Base-by-base conservation (phyloP, 1,140 invertebrate genomes). In the Chymomyza costata region DNA sequence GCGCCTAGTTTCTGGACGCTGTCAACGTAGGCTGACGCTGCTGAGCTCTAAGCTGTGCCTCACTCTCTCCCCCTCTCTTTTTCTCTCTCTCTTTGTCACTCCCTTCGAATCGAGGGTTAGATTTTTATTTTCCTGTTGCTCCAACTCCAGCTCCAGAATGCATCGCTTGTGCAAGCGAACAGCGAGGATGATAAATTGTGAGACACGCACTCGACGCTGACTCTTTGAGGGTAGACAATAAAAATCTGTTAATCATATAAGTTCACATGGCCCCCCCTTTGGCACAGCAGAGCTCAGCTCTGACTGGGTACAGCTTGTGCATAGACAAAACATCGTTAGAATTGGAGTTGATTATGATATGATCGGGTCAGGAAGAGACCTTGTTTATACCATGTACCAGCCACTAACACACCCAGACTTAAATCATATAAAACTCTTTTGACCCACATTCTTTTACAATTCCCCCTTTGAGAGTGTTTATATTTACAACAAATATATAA, bases 111-210 rank as follows among this genome's bases (percentile, higher is more conserved):
- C 55, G 32, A 47, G 64, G 73, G 76, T 80, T 70, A 80, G 60
- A 70, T 65, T 65, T 50, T 58, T 31, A 62, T 55, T 63, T 65
- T 58, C 55, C 55, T 70, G 53, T 43, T 59, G 49, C 65, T 48
- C 15, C 18, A 44, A n/a, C 39, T n/a, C n/a, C n/a, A n/a, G n/a
- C n/a, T n/a, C n/a, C n/a, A n/a, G n/a, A 38, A n/a, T 43, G 18
- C 44, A n/a, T 28, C 17, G 15, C 55, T 5, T 28, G 10, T 28
- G 25, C 25, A 10, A 5, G 5, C 10, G 8, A 6, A 14, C 6
- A 3, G 43, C 55, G 73, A 78, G 73, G 73, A 78, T 78, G 73
- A 74, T 74, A 78, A 65, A 74, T 66, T 61, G 57, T 71, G 63
- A 49, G 51, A 34, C 43, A 35, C 41, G 35, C 45, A 38, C 34